phyloP scores from a whole-genome alignment of 2,888 invertebrate species.

The Oligia strigilis region DNA sequence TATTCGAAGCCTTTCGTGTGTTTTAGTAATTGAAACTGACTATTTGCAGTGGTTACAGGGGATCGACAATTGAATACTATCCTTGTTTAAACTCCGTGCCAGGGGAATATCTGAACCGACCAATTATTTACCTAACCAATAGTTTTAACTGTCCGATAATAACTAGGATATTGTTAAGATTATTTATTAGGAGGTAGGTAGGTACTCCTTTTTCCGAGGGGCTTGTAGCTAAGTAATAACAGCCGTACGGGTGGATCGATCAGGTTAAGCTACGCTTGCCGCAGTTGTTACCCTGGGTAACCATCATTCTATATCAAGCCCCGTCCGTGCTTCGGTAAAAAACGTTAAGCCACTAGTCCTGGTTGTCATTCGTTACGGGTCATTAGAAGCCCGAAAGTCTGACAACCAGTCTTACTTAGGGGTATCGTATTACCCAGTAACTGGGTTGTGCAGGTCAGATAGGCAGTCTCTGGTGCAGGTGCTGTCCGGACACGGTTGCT shows the following conservation, averaged over 20 bases:
- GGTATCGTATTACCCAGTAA: background rate
- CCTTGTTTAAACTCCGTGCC: slow-evolving; percentile 14
- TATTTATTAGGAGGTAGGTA: background rate
- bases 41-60: slow-evolving; percentile 6
- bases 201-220: too few species aligned
- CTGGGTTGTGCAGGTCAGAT: background rate
- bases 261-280: background rate
- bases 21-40: slow-evolving; percentile 6
- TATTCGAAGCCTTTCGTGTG: background rate
- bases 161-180: background rate
- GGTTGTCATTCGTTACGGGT: background rate
- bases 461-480: background rate
- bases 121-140: slow-evolving; percentile 11
- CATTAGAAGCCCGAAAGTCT: background rate
- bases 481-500: too few species aligned
- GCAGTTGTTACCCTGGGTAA: background rate
- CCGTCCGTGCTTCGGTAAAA: background rate
- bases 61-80: slow-evolving; percentile 17
- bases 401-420: background rate
- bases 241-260: background rate
- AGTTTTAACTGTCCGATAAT: slow-evolving; percentile 2
- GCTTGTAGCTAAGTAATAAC: too few species aligned
- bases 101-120: slow-evolving; percentile 4
- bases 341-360: background rate
- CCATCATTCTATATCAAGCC: background rate